Evolutionary conservation across 2,888 invertebrate species (phyloP).

Genomic region (Antitype chi): DNA sequence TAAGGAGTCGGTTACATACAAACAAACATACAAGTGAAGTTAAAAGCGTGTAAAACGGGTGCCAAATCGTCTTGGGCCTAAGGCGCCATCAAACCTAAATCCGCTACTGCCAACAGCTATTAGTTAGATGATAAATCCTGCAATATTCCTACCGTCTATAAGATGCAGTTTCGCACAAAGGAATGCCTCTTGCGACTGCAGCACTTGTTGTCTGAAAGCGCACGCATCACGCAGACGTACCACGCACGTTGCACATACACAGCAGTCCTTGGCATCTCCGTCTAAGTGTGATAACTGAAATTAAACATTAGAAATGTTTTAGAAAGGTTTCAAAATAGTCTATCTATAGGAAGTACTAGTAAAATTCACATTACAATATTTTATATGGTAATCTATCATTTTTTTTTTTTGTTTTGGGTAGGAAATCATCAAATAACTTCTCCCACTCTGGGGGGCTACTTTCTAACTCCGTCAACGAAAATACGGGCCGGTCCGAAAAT

Average conservation of each 20-base stretch:
- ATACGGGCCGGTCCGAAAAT: too few relatives aligned
- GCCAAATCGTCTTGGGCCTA: too few relatives aligned
- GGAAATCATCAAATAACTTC: too few relatives aligned
- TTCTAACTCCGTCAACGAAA: too few relatives aligned
- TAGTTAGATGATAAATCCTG: too few relatives aligned
- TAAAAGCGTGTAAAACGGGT: too few relatives aligned
- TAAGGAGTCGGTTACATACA: too few relatives aligned
- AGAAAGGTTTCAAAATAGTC: background rate
- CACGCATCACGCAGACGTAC: constrained; percentile 78
- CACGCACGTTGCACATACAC: constrained; percentile 85
- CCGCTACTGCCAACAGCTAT: too few relatives aligned
- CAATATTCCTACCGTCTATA: constrained; percentile 67
- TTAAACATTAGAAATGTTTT: background rate
- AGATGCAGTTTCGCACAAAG: constrained; percentile 72
- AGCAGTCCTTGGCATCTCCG: constrained; percentile 74
- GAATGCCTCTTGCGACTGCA: constrained; percentile 81
- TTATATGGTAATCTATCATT: background rate
- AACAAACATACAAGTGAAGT: too few relatives aligned
- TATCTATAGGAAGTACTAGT: background rate
- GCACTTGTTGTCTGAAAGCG: constrained; percentile 80
- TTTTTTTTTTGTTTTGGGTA: too few relatives aligned
- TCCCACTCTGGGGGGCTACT: too few relatives aligned
- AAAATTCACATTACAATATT: background rate
- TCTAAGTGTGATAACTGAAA: constrained; percentile 80
- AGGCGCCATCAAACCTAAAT: too few relatives aligned